These are phyloP conservation scores for Propithecus perrieri DNA, from an alignment of 2,797 vertebrate genomes.

Conservation along the genomic window DNA sequence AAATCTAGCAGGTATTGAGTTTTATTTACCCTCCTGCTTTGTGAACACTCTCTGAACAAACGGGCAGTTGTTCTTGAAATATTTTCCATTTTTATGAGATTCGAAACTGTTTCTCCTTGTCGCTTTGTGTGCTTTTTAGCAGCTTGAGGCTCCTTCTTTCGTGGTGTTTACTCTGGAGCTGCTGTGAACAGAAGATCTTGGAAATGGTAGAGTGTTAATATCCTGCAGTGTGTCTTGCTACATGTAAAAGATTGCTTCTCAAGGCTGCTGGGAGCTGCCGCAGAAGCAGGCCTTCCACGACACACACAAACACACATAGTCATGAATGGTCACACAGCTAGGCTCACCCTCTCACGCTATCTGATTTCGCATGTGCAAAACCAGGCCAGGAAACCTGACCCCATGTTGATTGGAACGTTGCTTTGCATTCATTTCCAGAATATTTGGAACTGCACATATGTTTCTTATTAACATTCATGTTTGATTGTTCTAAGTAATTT, in stretches of 20 bases:
- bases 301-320: background rate
- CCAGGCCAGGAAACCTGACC: constrained; percentile 42
- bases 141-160: constrained; percentile 64
- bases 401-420: background rate
- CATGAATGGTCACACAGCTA: background rate
- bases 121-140: constrained; percentile 65
- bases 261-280: background rate
- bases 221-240: constrained; percentile 50
- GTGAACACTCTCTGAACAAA: constrained; percentile 70
- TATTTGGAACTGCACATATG: constrained; percentile 51
- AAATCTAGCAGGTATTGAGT: constrained; percentile 74
- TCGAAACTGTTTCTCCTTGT: constrained; percentile 59
- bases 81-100: constrained; percentile 67
- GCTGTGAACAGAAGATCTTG: constrained; percentile 76
- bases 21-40: constrained; percentile 71
- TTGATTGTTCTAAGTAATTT: constrained; percentile 64
- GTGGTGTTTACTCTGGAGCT: constrained; percentile 71
- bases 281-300: background rate
- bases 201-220: constrained; percentile 73
- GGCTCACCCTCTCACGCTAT: background rate
- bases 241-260: constrained; percentile 37
- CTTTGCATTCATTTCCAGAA: constrained; percentile 66
- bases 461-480: constrained; percentile 67
- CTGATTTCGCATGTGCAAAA: background rate
- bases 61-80: constrained; percentile 57